A percentile compares a stretch with the other conserved stretches of the same genome.
Evolutionary conservation across 2,888 invertebrate species (phyloP).

Genomic region (Himalopsyche anomala): DNA sequence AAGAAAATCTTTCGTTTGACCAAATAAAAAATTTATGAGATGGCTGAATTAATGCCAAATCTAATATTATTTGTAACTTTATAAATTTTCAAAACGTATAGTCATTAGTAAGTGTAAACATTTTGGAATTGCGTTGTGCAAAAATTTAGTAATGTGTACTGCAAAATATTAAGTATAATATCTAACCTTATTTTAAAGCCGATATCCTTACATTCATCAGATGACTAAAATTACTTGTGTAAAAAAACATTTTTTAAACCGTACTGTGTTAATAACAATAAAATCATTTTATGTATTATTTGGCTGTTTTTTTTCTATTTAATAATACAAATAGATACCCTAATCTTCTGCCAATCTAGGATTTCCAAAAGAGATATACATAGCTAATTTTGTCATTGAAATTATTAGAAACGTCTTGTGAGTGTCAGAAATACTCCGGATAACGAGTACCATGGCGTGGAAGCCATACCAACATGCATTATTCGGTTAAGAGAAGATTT

Average conservation of each 20-base stretch:
- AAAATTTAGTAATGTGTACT: not conserved
- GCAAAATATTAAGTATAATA: not conserved
- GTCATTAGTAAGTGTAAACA: constrained; percentile 45
- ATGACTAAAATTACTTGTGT: constrained; percentile 16
- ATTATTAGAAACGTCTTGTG: too few relatives aligned
- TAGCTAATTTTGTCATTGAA: too few relatives aligned
- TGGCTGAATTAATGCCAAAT: constrained; percentile 44
- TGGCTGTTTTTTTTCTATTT: not conserved
- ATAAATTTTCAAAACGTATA: constrained; percentile 44
- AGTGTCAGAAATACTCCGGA: too few relatives aligned
- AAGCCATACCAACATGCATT: too few relatives aligned
- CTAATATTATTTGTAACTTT: constrained; percentile 45
- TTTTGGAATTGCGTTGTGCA: not conserved
- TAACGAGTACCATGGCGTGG: too few relatives aligned
- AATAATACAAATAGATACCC: too few relatives aligned
- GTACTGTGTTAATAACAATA: constrained; percentile 34
- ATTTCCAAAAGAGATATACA: too few relatives aligned
- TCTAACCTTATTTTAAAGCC: constrained; percentile 9
- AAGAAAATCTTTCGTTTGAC: too few relatives aligned
- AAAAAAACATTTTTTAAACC: not conserved
- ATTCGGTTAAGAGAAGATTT: too few relatives aligned
- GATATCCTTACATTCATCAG: constrained; percentile 7
- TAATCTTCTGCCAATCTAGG: too few relatives aligned
- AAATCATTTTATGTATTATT: constrained; percentile 26
- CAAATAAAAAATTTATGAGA: constrained; percentile 58